A percentile compares a stretch with the other conserved stretches of the same genome.
phyloP scores from a whole-genome alignment of 2,797 vertebrate species.

The Poeciliopsis presidionis region DNA sequence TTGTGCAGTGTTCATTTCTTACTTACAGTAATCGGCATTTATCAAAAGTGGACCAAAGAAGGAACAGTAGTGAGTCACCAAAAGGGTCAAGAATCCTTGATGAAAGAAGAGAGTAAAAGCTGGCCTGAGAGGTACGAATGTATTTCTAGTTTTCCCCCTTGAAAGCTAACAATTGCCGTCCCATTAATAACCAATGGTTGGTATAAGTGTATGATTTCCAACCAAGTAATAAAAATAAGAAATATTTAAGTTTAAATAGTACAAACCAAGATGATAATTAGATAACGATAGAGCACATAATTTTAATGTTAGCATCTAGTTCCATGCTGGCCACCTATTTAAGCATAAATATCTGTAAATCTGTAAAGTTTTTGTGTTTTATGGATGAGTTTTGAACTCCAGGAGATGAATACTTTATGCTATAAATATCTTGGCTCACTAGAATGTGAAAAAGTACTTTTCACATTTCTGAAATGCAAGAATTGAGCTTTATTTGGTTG shows the following conservation, averaged over 20 bases:
- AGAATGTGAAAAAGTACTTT: not conserved
- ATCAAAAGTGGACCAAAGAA: not conserved
- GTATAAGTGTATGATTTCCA: not conserved
- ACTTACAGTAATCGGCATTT: not conserved
- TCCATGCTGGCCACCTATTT: not conserved
- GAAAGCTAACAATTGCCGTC: not conserved
- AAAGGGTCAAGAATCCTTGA: not conserved
- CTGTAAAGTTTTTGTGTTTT: not conserved
- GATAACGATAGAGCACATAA: not conserved
- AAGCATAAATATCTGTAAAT: not conserved
- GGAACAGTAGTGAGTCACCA: not conserved
- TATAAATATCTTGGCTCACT: not conserved
- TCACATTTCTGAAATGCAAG: not conserved
- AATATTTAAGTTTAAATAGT: not conserved
- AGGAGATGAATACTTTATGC: not conserved
- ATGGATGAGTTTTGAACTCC: not conserved
- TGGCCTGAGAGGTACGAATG: not conserved
- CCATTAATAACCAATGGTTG: not conserved
- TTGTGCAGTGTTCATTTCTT: not conserved
- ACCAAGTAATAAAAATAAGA: not conserved
- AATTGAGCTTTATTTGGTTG: not conserved
- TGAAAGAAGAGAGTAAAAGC: not conserved
- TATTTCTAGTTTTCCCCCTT: slow-evolving; percentile 3
- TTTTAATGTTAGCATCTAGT: not conserved
- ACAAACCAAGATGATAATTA: not conserved